Percentiles rank a stretch among this genome's conserved stretches.
Evolutionary conservation across 2,113 vertebrate genomes (phyloP).

Genomic region (Myanophis thanlyinensis): DNA sequence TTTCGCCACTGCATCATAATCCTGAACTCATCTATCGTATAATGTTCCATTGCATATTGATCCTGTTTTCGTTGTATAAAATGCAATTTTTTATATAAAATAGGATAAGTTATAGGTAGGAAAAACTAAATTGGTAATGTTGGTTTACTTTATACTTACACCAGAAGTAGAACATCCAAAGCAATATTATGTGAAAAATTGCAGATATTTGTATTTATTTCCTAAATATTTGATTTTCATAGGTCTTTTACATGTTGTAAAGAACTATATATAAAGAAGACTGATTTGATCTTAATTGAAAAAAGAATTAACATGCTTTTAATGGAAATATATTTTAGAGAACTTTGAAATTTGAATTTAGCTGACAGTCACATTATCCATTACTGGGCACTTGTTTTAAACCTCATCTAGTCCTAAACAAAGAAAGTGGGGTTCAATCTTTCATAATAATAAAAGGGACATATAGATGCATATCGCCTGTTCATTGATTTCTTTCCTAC

Average conservation of each 20-base stretch:
- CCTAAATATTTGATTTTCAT: neutral
- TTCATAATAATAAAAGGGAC: neutral
- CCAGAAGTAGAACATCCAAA: neutral
- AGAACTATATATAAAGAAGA: neutral
- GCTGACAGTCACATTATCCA: neutral
- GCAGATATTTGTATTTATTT: neutral
- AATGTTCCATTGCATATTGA: slow-evolving; percentile 3
- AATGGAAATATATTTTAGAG: neutral
- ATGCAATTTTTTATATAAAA: neutral
- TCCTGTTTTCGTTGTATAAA: neutral
- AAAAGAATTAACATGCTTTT: neutral
- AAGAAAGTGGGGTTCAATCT: neutral
- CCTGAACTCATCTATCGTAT: neutral
- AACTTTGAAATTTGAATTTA: neutral
- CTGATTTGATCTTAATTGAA: neutral
- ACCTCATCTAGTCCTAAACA: neutral
- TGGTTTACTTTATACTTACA: neutral
- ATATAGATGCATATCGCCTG: neutral
- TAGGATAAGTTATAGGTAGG: neutral
- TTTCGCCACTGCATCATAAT: neutral
- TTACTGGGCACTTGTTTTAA: neutral
- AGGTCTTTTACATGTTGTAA: neutral
- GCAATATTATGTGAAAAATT: neutral
- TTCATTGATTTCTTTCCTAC: neutral
- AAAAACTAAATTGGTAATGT: neutral